Conservation (phyloP, 2,797 vertebrate genomes). For the Adelosebastes latens region DNA sequence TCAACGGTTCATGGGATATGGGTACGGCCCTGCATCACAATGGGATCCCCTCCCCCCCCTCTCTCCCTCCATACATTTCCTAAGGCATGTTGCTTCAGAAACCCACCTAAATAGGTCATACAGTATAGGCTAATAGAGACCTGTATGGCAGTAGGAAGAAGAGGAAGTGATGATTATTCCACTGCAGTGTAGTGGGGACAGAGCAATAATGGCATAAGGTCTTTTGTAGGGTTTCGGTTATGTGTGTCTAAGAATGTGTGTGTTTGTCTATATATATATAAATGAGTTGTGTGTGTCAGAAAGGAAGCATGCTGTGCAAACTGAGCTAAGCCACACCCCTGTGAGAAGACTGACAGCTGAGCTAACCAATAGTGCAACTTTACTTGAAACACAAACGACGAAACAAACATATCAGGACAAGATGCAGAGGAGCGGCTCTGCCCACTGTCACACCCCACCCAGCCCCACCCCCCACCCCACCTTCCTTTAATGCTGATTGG, state of each 20-base stretch:
- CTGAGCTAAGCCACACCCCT: constrained; percentile 43
- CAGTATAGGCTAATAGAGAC: not conserved
- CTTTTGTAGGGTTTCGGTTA: constrained; percentile 5
- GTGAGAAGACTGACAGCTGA: constrained; percentile 51
- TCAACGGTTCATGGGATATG: not conserved
- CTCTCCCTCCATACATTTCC: not conserved
- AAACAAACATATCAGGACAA: constrained; percentile 75
- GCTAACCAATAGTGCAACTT: constrained; percentile 56
- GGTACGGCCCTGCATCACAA: not conserved
- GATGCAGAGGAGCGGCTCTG: constrained; percentile 59
- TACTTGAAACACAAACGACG: constrained; percentile 71
- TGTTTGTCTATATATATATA: not conserved
- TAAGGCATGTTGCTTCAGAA: not conserved
- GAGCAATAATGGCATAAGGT: constrained; percentile 25
- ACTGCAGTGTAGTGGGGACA: constrained; percentile 3
- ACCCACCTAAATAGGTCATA: not conserved
- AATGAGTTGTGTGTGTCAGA: constrained; percentile 1
- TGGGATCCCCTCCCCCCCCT: not conserved
- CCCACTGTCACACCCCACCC: constrained; percentile 20
- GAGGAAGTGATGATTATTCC: constrained; percentile 4
- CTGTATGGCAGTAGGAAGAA: not conserved
- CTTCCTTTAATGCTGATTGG: constrained; percentile 11
- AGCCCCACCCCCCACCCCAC: not conserved
- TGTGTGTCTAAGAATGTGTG: constrained; percentile 12
- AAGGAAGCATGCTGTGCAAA: constrained; percentile 1